Conservation (phyloP, 92 coral and sea anemone genomes). For the Palythoa caribaeorum region DNA sequence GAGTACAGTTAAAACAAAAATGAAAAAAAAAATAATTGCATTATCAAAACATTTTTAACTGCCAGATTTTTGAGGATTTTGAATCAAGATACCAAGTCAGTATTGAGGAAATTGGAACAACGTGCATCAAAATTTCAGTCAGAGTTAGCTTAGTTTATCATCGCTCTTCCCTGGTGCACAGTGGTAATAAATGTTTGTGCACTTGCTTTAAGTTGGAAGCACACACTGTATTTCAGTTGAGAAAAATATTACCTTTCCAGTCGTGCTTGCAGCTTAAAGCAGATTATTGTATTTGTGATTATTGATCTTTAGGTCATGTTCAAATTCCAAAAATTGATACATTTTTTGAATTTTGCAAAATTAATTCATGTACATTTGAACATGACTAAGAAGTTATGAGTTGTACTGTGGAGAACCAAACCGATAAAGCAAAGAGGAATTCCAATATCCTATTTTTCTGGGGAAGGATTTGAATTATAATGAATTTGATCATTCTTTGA, state of each 20-base stretch:
- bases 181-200: slow-evolving; percentile 5
- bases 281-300: background rate
- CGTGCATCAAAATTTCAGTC: too few species aligned
- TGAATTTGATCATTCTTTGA: too few species aligned
- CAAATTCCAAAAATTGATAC: background rate
- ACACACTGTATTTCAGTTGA: slow-evolving; percentile 37
- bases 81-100: too few species aligned
- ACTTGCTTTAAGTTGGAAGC: slow-evolving; percentile 24
- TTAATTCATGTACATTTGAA: background rate
- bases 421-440: slow-evolving; percentile 14
- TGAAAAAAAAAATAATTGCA: background rate
- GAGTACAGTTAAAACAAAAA: background rate
- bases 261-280: slow-evolving; percentile 26
- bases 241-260: background rate
- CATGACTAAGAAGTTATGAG: slow-evolving; percentile 5
- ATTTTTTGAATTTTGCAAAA: background rate
- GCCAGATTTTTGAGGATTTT: background rate
- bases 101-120: too few species aligned
- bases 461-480: too few species aligned
- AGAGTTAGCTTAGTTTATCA: background rate
- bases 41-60: background rate
- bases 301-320: slow-evolving; percentile 13
- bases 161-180: slow-evolving; percentile 38
- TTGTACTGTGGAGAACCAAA: slow-evolving; percentile 28
- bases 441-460: background rate